Percentiles rank a stretch among this genome's conserved stretches.
Conservation (phyloP, 30 jellyfish, hydroid and myxozoan species). For the Aurelia sp. region DNA sequence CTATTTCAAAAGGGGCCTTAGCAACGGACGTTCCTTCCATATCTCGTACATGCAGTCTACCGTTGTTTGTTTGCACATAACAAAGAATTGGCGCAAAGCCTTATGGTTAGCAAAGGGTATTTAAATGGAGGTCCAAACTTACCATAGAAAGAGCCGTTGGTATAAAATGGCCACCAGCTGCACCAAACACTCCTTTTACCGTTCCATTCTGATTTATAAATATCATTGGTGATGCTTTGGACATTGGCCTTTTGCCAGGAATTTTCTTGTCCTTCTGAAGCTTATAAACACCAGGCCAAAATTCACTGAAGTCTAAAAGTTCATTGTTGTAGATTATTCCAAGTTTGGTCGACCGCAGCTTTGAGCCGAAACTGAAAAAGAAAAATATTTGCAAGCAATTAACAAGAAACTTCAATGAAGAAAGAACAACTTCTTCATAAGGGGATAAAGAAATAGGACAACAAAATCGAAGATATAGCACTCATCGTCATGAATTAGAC, state of each 20-base stretch:
- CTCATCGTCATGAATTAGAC: too few relatives aligned
- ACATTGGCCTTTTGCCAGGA: constrained; percentile 98
- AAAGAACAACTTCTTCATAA: too few relatives aligned
- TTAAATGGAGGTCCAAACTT: constrained; percentile 4
- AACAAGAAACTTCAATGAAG: too few relatives aligned
- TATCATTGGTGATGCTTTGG: constrained; percentile 89
- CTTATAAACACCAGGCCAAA: constrained; percentile 96
- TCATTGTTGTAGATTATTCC: constrained; percentile 99
- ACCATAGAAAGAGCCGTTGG: constrained; percentile 93
- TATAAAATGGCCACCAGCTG: constrained; percentile 99
- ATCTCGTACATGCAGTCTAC: too few relatives aligned
- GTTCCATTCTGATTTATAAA: constrained; percentile 75
- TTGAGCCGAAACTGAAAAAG: constrained; percentile 95
- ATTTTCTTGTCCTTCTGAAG: constrained; percentile 73
- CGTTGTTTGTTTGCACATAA: too few relatives aligned
- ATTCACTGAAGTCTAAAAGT: constrained; percentile 96
- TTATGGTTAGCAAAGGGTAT: too few relatives aligned
- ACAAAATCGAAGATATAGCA: too few relatives aligned
- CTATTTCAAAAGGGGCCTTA: too few relatives aligned
- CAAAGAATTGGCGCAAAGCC: too few relatives aligned
- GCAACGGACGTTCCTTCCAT: too few relatives aligned
- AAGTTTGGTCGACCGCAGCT: constrained; percentile 73
- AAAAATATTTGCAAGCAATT: neutral
- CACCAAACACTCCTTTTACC: constrained; percentile 94
- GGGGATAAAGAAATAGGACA: too few relatives aligned